These are phyloP conservation scores for Gorsachius magnificus DNA, from an alignment of 2,797 vertebrate genomes.

Conservation along the genomic window DNA sequence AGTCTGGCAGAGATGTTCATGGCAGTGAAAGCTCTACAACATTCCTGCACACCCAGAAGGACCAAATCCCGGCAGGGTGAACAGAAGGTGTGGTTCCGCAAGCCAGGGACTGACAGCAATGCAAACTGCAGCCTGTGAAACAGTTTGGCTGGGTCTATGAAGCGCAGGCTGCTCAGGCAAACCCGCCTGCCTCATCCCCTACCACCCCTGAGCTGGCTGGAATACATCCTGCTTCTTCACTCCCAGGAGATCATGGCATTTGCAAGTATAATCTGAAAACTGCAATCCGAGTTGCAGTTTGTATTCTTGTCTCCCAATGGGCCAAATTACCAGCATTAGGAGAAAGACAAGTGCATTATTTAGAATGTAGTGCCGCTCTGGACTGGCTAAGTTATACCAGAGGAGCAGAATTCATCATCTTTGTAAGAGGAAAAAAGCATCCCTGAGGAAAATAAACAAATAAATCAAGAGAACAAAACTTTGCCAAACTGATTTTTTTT, in stretches of 20 bases:
- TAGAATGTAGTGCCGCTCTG: background rate
- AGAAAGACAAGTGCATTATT: conserved; percentile 6
- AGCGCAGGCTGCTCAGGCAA: background rate
- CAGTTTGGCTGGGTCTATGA: background rate
- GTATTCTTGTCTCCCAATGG: background rate
- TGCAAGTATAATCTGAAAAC: conserved; percentile 27
- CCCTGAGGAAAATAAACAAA: background rate
- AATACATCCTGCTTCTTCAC: background rate
- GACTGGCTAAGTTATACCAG: background rate
- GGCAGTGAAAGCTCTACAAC: background rate
- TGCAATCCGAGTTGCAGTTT: background rate
- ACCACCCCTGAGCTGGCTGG: background rate
- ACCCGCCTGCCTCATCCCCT: background rate
- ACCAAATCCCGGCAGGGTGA: background rate
- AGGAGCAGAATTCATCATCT: background rate
- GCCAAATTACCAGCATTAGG: conserved; percentile 25
- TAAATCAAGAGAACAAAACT: background rate
- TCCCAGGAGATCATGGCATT: background rate
- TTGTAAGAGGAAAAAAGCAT: background rate
- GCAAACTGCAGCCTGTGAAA: background rate
- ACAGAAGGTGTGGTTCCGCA: background rate
- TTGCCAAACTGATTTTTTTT: background rate
- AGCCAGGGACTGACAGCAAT: background rate
- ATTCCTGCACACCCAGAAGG: background rate
- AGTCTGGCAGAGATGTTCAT: background rate